These are phyloP conservation scores for Thalassophryne amazonica DNA, from an alignment of 2,797 vertebrate genomes.

Conservation along the genomic window DNA sequence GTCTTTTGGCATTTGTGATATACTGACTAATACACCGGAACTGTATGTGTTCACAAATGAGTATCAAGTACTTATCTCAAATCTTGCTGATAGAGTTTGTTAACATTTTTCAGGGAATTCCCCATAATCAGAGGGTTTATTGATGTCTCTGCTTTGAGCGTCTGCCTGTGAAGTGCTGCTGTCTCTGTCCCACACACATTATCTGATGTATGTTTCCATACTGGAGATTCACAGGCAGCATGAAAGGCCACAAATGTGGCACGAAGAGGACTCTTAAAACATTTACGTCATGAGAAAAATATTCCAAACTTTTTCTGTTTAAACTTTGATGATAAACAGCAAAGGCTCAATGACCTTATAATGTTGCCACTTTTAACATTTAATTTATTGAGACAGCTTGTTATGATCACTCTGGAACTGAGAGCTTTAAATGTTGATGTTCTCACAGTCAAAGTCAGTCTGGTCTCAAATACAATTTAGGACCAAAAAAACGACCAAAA, in stretches of 20 bases:
- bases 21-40: neutral
- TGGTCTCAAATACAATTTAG: neutral
- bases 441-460: too few relatives aligned
- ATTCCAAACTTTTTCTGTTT: slow-evolving; percentile 24
- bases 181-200: slow-evolving; percentile 9
- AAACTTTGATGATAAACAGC: slow-evolving; percentile 38
- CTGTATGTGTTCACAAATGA: slow-evolving; percentile 2
- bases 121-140: slow-evolving; percentile 29
- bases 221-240: slow-evolving; percentile 27
- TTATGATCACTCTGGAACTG: too few relatives aligned
- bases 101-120: slow-evolving; percentile 25
- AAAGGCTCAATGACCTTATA: slow-evolving; percentile 12
- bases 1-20: slow-evolving; percentile 10
- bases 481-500: neutral
- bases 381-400: neutral
- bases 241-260: slow-evolving; percentile 34
- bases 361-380: slow-evolving; percentile 1
- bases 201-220: slow-evolving; percentile 38
- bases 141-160: slow-evolving; percentile 32
- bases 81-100: neutral
- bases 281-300: slow-evolving; percentile 38
- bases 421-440: too few relatives aligned
- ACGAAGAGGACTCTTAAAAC: slow-evolving; percentile 10
- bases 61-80: slow-evolving; percentile 19
- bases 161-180: slow-evolving; percentile 32